Evolutionary conservation across 1,140 invertebrate genomes (phyloP), one percentile per base, ranked within the genome.

Genomic region (Drosophila setifemur): DNA sequence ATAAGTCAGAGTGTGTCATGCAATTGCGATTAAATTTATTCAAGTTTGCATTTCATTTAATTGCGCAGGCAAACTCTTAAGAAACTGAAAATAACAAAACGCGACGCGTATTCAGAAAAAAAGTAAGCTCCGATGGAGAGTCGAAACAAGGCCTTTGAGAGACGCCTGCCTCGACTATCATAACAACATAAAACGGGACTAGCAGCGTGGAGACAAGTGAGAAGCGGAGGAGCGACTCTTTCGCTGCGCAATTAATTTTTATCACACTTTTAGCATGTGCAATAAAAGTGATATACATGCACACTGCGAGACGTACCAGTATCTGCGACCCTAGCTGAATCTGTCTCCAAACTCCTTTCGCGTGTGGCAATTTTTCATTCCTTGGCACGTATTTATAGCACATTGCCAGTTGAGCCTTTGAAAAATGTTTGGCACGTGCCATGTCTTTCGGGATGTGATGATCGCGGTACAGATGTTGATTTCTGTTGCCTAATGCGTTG

Each of bases 161-260:
- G 29, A 26, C 44, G 64, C 68, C 75, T 74, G 69, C 53, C 55
- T 61, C 66, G 78, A 82, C 85, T 82, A 82, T 53, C 78, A 82
- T 82, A 82, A 77, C 63, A 82, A 57, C 78, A 82, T 82, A 82
- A 77, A 68, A 67, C 55, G 43, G 35, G 29, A 37, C 19, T 9
- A 50, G 54, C 21, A 49, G 33, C 52, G 33, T 16, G 48, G 54
- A 63, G 67, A 66, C 50, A 61, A 71, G 76, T 47, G 31, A 58
- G 57, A 57, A 47, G 25, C 44, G 23, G 57, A 57, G 42, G 25
- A 49, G 23, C 35, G 16, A 58, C 54, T 58, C 44, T 45, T 23
- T 58, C 44, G 63, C 83, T 88, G 83, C 83, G 85, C 85, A 88
- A 88, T 88, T 88, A 88, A 88, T 88, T 88, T 88, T 88, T 88